These are phyloP conservation scores for Leucophenga varia DNA, from an alignment of 1,140 invertebrate genomes.

Conservation along the genomic window DNA sequence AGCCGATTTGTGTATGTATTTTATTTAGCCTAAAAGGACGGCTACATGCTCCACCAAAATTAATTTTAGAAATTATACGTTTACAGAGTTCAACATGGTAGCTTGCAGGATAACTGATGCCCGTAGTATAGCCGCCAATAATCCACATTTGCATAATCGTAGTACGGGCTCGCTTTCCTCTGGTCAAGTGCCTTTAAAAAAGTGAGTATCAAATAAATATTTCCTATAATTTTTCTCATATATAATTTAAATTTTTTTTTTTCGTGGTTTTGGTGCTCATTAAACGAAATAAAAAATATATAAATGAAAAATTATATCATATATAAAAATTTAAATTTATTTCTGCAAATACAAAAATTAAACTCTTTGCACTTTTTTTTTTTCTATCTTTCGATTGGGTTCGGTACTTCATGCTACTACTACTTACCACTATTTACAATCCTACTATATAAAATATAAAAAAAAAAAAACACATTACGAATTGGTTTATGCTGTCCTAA, in stretches of 20 bases:
- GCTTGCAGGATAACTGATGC: constrained; percentile 90
- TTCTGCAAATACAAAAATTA: too few relatives aligned
- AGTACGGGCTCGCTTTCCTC: constrained; percentile 63
- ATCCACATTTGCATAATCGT: constrained; percentile 58
- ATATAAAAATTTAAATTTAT: too few relatives aligned
- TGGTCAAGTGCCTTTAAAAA: constrained; percentile 97
- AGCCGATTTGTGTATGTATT: constrained; percentile 38
- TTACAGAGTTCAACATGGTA: constrained; percentile 97
- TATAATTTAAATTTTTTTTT: constrained; percentile 7
- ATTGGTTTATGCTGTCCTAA: too few relatives aligned
- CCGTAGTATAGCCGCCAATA: constrained; percentile 78
- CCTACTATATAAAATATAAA: constrained; percentile 7
- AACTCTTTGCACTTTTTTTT: neutral
- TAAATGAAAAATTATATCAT: neutral
- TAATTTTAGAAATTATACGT: constrained; percentile 68
- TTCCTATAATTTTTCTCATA: neutral
- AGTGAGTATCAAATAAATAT: constrained; percentile 67
- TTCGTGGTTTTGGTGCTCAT: too few relatives aligned
- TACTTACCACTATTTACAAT: constrained; percentile 11
- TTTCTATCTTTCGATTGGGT: neutral
- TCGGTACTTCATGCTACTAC: constrained; percentile 4
- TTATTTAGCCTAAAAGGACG: constrained; percentile 52
- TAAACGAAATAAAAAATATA: constrained; percentile 1
- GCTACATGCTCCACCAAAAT: constrained; percentile 59
- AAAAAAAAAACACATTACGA: constrained; percentile 7